Evolutionary conservation across 2,113 vertebrate species (phyloP), one percentile per base, ranked within the genome.

Genomic region (Lates calcarifer): DNA sequence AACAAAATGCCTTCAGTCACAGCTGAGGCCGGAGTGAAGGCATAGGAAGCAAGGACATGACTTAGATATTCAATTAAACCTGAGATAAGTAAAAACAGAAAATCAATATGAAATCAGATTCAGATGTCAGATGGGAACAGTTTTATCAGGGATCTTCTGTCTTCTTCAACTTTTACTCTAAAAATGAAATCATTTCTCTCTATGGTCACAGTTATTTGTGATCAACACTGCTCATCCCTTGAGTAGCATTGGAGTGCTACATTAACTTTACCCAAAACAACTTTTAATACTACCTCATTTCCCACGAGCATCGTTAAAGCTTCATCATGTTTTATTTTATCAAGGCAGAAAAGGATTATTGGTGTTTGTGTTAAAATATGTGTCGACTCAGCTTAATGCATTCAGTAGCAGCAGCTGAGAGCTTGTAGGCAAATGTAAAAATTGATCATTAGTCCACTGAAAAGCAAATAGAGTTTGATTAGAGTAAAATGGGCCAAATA

Each of bases 331-430:
- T 75, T 60, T 10, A 35, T 75, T 64, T 41, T 12, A 43, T 58
- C 13, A 41, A 14, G 39, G 39, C 13, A 41, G 13, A 9, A n/a
- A 6, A 22, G 47, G 47, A 51, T 53, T 67, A 9, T 53, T 55
- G 55, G 37, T 24, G 35, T 62, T 66, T 62, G 45, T 67, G 66
- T 45, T 22, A n/a, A 65, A 33, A 41, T 35, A n/a, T 53, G 82
- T 60, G 82, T 47, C 4, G 66, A 55, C 47, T 85, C 61, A 47
- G 14, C 35, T 62, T 24, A 56, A 69, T 69, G 31, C 33, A 31
- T 47, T 76, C 29, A 26, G 41, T 29, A 60, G 72, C 37, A 45
- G 74, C 53, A 29, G 41, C 49, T 1, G 9, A 39, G 29, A n/a
- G 47, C 45, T 20, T 7, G 17, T 20, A 5, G 33, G 60, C 15